phyloP scores from a whole-genome alignment of 1,140 invertebrate genomes.

The Asbolus verrucosus region DNA sequence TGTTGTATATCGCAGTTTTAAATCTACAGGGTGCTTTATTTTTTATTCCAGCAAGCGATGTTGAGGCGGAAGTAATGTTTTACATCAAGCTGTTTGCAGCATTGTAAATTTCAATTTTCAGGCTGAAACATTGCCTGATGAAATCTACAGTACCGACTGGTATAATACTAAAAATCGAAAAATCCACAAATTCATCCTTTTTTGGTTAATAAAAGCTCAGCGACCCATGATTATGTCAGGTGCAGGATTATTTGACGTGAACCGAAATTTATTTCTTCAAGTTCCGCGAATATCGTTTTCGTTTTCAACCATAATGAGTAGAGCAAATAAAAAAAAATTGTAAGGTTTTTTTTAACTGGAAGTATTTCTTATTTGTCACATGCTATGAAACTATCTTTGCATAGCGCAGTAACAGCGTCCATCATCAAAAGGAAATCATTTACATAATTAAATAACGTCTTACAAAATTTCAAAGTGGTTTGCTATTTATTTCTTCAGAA shows the following conservation, averaged over 20 bases:
- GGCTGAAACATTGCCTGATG: conserved; percentile 3
- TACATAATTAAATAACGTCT: no score
- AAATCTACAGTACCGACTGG: neutral
- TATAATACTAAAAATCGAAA: neutral
- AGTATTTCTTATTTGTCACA: no score
- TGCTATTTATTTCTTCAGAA: no score
- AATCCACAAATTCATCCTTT: conserved; percentile 6
- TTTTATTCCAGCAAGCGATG: conserved; percentile 6
- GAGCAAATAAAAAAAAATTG: no score
- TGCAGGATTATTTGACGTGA: neutral
- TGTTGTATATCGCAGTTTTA: no score
- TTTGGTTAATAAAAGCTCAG: conserved; percentile 15
- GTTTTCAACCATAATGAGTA: no score
- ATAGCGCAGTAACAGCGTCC: no score
- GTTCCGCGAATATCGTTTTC: neutral
- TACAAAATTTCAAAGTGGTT: no score
- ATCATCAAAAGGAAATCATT: no score
- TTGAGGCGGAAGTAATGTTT: neutral
- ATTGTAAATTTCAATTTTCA: neutral
- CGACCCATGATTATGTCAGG: neutral
- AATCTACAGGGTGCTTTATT: conserved; percentile 5
- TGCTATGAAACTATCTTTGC: no score
- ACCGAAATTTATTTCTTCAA: conserved; percentile 14
- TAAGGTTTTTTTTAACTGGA: no score
- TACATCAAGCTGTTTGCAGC: neutral